phyloP scores from a whole-genome alignment of 2,888 invertebrate species.

The Drosophila parthenogenetica region DNA sequence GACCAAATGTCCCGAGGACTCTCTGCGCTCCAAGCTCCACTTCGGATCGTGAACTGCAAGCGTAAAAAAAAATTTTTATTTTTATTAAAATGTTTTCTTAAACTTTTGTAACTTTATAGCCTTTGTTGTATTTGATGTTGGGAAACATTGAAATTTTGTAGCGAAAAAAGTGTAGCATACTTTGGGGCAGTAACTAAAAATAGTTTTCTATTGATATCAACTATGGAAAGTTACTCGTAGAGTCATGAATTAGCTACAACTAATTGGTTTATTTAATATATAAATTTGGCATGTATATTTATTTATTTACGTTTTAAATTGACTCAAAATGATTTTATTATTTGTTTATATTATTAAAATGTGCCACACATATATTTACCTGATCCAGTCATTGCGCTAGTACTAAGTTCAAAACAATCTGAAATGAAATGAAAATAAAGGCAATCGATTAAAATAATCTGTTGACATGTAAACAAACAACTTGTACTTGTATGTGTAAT shows the following conservation, averaged over 20 bases:
- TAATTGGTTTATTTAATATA: background rate
- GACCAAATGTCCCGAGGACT: conserved; percentile 85
- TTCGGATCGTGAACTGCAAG: conserved; percentile 83
- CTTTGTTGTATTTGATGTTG: no score
- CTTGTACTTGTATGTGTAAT: conserved; percentile 42
- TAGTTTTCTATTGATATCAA: background rate
- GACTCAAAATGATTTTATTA: no score
- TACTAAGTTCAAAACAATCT: conserved; percentile 33
- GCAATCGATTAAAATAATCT: conserved; percentile 38
- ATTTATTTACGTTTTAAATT: background rate
- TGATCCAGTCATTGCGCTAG: conserved; percentile 72
- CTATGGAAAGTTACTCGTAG: background rate
- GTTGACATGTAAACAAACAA: conserved; percentile 40
- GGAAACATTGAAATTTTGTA: background rate
- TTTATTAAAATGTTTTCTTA: background rate
- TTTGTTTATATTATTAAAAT: background rate
- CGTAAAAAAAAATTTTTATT: background rate
- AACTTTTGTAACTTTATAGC: no score
- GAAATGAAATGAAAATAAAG: conserved; percentile 46
- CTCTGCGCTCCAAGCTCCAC: conserved; percentile 85
- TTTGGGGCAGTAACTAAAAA: conserved; percentile 3
- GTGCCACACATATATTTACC: conserved; percentile 51
- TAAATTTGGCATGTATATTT: background rate
- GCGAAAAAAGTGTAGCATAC: conserved; percentile 17
- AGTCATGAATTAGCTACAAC: background rate